Percentiles rank a stretch among this genome's conserved stretches.
Evolutionary conservation across 2,888 invertebrate species (phyloP).

Genomic region (Microctonus aethiopoides): DNA sequence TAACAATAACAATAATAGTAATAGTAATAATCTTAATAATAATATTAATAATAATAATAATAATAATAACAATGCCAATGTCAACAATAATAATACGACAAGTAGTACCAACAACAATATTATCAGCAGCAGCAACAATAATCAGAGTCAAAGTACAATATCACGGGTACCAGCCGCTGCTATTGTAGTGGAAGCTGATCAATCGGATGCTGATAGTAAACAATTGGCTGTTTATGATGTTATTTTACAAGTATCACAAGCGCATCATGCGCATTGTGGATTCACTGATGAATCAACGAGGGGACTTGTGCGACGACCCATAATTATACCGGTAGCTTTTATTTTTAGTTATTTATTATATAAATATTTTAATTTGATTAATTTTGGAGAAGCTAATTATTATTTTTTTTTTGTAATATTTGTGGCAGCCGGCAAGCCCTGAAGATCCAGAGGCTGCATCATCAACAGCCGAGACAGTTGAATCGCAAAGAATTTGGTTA

Average conservation of each 20-base stretch:
- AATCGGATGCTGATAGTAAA: slow-evolving; percentile 69
- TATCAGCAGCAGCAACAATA: slow-evolving; percentile 50
- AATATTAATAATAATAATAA: slow-evolving; percentile 53
- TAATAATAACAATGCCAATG: slow-evolving; percentile 39
- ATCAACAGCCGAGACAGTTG: slow-evolving; percentile 75
- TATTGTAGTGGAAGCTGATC: slow-evolving; percentile 66
- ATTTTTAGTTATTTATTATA: neutral
- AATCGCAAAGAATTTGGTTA: slow-evolving; percentile 82
- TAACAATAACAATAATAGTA: too few species aligned
- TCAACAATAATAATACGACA: slow-evolving; percentile 46
- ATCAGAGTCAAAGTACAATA: slow-evolving; percentile 63
- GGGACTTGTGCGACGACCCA: slow-evolving; percentile 76
- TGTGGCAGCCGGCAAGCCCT: slow-evolving; percentile 60
- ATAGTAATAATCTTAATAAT: too few species aligned
- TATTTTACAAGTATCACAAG: slow-evolving; percentile 82
- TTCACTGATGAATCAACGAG: slow-evolving; percentile 88
- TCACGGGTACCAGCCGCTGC: slow-evolving; percentile 61
- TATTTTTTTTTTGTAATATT: neutral
- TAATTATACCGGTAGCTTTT: slow-evolving; percentile 70
- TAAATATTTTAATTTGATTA: neutral
- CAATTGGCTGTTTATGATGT: slow-evolving; percentile 82
- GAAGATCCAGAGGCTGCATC: slow-evolving; percentile 70
- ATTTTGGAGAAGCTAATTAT: neutral
- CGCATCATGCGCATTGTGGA: slow-evolving; percentile 88
- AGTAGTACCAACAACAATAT: slow-evolving; percentile 65